Percentiles rank a stretch among this genome's conserved stretches.
These are phyloP conservation scores for Oryctes rhinoceros DNA, from an alignment of 1,140 invertebrate species.

Conservation along the genomic window DNA sequence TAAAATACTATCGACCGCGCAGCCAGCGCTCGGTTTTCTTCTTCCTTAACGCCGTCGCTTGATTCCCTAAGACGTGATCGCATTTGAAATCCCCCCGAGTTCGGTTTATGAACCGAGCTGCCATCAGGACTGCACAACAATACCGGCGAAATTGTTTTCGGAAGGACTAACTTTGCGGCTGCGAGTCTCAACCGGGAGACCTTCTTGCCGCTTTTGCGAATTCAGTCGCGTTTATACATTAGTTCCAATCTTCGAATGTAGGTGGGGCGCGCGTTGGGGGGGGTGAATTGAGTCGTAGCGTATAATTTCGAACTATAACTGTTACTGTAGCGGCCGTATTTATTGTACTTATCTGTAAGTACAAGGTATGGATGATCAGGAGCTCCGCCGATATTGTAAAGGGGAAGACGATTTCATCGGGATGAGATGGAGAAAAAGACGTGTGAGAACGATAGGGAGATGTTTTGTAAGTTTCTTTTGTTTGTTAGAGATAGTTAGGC, in stretches of 20 bases:
- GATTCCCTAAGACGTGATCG: constrained; percentile 53
- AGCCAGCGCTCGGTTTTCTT: not conserved
- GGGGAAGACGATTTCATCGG: not conserved
- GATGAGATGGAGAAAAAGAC: not conserved
- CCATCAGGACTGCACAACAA: constrained; percentile 49
- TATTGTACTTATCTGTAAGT: constrained; percentile 32
- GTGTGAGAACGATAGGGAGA: not conserved
- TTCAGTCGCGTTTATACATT: constrained; percentile 8
- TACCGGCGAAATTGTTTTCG: constrained; percentile 50
- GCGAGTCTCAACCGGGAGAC: constrained; percentile 14
- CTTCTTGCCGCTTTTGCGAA: not conserved
- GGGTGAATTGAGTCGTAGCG: constrained; percentile 13
- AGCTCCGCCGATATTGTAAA: constrained; percentile 14
- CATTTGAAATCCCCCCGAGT: constrained; percentile 50
- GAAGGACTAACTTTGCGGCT: constrained; percentile 40
- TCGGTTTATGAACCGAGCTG: constrained; percentile 50
- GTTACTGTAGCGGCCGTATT: constrained; percentile 28
- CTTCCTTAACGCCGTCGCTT: constrained; percentile 49
- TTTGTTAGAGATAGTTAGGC: not conserved
- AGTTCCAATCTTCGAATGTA: constrained; percentile 5
- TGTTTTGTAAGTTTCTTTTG: not conserved
- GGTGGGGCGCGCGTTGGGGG: not conserved
- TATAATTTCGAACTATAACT: constrained; percentile 40
- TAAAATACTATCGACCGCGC: constrained; percentile 49
- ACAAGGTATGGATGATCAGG: constrained; percentile 18